A percentile compares a stretch with the other conserved stretches of the same genome.
These are phyloP conservation scores for Dichetophora obliterata DNA, from an alignment of 2,888 invertebrate genomes.

Conservation along the genomic window DNA sequence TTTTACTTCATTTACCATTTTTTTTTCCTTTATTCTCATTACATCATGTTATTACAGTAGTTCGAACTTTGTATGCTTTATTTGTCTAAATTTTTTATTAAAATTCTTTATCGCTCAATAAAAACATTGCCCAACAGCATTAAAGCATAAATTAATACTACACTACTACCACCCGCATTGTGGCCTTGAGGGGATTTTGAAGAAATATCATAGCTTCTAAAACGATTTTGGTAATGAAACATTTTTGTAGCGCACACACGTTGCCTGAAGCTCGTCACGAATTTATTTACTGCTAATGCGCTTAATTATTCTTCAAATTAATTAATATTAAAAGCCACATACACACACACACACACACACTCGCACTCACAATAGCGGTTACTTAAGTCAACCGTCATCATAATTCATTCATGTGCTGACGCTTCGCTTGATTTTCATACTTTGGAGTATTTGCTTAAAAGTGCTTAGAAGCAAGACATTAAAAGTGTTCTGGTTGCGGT, in stretches of 20 bases:
- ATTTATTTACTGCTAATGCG: conserved; percentile 23
- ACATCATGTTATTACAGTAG: no score
- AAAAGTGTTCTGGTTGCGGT: neutral
- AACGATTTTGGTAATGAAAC: neutral
- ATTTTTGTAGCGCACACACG: neutral
- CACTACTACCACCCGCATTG: neutral
- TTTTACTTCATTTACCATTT: no score
- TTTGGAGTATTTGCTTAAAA: neutral
- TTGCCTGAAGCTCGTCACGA: neutral
- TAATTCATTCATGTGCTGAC: conserved; percentile 17
- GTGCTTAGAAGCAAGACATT: neutral
- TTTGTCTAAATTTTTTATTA: neutral
- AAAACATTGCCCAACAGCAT: neutral
- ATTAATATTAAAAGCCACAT: conserved; percentile 13
- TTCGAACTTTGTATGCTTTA: neutral
- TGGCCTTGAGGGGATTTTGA: neutral
- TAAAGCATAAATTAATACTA: neutral
- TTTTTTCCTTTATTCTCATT: no score
- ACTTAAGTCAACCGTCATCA: conserved; percentile 4
- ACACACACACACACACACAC: neutral
- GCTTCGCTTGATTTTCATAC: neutral
- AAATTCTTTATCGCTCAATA: conserved; percentile 1
- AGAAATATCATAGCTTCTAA: neutral
- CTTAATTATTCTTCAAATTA: conserved; percentile 23
- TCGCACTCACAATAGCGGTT: neutral